These are phyloP conservation scores for Bicyclus anynana DNA, from an alignment of 1,140 invertebrate genomes.

Conservation along the genomic window DNA sequence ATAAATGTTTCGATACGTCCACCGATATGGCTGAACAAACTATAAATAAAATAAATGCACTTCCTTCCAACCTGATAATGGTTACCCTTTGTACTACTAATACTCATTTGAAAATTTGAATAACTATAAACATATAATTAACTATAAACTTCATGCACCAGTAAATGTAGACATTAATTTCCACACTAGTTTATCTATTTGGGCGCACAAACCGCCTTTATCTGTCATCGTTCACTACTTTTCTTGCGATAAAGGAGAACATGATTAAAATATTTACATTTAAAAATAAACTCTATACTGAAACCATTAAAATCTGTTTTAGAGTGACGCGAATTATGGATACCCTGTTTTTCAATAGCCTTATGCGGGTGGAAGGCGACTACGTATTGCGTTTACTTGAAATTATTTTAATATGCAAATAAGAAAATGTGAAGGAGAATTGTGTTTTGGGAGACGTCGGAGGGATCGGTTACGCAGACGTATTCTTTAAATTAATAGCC, in stretches of 20 bases:
- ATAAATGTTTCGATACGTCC: conserved; percentile 58
- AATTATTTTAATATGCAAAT: conserved; percentile 78
- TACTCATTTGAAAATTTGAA: conserved; percentile 67
- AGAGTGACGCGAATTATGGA: conserved; percentile 13
- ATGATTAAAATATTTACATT: conserved; percentile 28
- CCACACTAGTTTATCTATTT: conserved; percentile 76
- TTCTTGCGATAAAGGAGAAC: conserved; percentile 43
- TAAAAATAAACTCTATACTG: conserved; percentile 34
- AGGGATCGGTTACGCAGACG: conserved; percentile 66
- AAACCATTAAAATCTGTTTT: conserved; percentile 45
- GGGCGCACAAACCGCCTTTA: conserved; percentile 73
- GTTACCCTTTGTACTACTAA: conserved; percentile 68
- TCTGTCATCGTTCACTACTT: conserved; percentile 70
- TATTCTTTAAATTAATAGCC: conserved; percentile 76
- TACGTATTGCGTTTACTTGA: conserved; percentile 70
- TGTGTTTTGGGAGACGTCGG: conserved; percentile 66
- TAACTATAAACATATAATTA: conserved; percentile 74
- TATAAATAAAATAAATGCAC: conserved; percentile 59
- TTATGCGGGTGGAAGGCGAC: conserved; percentile 45
- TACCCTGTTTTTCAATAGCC: conserved; percentile 34
- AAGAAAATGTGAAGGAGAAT: conserved; percentile 74
- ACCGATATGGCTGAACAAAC: conserved; percentile 49
- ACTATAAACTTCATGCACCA: conserved; percentile 74
- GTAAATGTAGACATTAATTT: conserved; percentile 77
- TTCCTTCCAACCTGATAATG: conserved; percentile 70